A percentile compares a stretch with the other conserved stretches of the same genome.
phyloP scores from a whole-genome alignment of 1,140 invertebrate species.

The Telenomus remus region DNA sequence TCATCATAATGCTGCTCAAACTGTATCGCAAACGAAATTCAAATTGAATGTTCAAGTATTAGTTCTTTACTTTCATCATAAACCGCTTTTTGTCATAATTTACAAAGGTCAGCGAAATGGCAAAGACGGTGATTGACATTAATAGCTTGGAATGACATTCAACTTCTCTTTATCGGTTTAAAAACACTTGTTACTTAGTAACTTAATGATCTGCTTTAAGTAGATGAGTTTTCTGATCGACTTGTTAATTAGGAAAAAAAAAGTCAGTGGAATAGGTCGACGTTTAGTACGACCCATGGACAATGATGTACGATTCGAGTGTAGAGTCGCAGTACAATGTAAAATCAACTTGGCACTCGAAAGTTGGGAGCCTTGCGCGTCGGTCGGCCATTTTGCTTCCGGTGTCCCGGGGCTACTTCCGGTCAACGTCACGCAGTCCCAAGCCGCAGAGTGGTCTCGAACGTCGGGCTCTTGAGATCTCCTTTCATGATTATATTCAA shows the following conservation, averaged over 20 bases:
- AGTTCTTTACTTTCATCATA: background rate
- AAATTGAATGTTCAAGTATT: background rate
- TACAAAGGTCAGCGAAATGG: conserved; percentile 60
- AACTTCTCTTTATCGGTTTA: conserved; percentile 27
- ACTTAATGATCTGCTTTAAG: too few species aligned
- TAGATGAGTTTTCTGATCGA: too few species aligned
- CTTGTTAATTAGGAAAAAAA: too few species aligned
- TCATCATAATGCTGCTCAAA: too few species aligned
- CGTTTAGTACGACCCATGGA: conserved; percentile 24
- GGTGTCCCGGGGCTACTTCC: conserved; percentile 74
- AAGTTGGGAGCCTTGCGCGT: conserved; percentile 51
- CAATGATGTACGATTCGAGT: conserved; percentile 50
- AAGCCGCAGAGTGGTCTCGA: conserved; percentile 66
- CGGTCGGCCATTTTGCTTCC: conserved; percentile 73
- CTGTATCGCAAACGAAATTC: background rate
- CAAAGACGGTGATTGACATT: conserved; percentile 49
- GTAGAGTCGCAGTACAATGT: conserved; percentile 63
- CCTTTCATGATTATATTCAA: conserved; percentile 75
- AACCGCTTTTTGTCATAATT: conserved; percentile 2
- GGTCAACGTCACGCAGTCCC: conserved; percentile 74
- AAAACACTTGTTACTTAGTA: conserved; percentile 7
- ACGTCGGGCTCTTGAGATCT: conserved; percentile 69
- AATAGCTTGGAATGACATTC: conserved; percentile 48
- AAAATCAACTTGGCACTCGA: conserved; percentile 65
- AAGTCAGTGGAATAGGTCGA: too few species aligned